Conservation (phyloP, 1,140 invertebrate genomes). For the Drosophila nebulosa region DNA sequence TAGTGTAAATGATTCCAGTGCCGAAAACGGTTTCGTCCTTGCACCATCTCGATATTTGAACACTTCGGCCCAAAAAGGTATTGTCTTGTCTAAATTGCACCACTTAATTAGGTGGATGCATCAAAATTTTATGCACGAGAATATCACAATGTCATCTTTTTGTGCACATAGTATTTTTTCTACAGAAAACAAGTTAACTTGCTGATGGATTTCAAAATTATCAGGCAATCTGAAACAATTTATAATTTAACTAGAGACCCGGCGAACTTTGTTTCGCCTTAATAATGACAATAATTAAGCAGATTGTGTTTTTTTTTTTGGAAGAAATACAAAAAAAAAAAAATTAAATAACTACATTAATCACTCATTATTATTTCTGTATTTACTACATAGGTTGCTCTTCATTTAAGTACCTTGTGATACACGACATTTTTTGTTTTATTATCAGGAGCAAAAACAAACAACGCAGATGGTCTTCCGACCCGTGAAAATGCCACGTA, state of each 20-base stretch:
- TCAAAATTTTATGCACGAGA: neutral
- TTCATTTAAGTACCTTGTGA: too few species aligned
- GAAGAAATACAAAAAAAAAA: too few species aligned
- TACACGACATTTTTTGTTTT: too few species aligned
- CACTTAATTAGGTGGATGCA: slow-evolving; percentile 8
- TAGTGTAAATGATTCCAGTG: neutral
- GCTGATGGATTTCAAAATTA: slow-evolving; percentile 1
- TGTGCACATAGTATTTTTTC: slow-evolving; percentile 1
- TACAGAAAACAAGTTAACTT: neutral
- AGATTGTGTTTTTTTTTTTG: too few species aligned
- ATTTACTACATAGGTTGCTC: too few species aligned
- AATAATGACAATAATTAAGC: too few species aligned
- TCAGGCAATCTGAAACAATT: neutral
- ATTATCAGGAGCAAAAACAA: too few species aligned
- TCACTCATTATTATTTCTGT: too few species aligned
- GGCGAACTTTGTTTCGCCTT: too few species aligned
- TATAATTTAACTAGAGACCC: neutral
- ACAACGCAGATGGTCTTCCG: too few species aligned
- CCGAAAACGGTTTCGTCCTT: neutral
- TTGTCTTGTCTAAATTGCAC: neutral
- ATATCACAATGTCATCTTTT: neutral
- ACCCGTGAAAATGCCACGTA: too few species aligned
- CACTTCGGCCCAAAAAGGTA: slow-evolving; percentile 3
- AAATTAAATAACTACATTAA: too few species aligned
- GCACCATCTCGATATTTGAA: neutral